phyloP scores from a whole-genome alignment of 2,113 vertebrate species.

The Vicugna pacos region DNA sequence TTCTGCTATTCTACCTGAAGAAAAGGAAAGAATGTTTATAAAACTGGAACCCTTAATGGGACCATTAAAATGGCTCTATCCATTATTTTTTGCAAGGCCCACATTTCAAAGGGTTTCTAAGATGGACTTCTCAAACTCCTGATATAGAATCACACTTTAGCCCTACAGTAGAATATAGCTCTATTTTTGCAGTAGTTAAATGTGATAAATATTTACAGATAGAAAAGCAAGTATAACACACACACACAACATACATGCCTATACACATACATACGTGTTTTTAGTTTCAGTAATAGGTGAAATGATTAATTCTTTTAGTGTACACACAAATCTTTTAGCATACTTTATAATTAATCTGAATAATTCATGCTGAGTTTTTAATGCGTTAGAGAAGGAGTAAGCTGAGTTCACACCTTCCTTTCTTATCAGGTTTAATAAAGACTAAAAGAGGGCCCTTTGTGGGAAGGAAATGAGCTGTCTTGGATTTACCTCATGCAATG shows the following conservation, averaged over 20 bases:
- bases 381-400: constrained; percentile 29
- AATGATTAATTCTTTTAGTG: constrained; percentile 14
- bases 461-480: constrained; percentile 9
- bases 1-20: not conserved
- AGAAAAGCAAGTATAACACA: not conserved
- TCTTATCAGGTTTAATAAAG: constrained; percentile 45
- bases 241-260: not conserved
- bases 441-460: not conserved
- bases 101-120: constrained; percentile 16
- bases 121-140: not conserved
- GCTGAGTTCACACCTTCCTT: not conserved
- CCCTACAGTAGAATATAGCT: not conserved
- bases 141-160: not conserved
- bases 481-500: not conserved
- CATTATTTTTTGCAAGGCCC: not conserved
- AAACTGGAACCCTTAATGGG: not conserved
- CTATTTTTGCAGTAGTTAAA: not conserved
- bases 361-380: constrained; percentile 12
- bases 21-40: not conserved
- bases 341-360: constrained; percentile 35
- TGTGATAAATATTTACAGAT: not conserved
- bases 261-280: not conserved
- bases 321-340: not conserved
- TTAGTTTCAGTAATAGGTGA: not conserved
- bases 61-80: not conserved